Conservation (phyloP, 2,797 vertebrate genomes). For the Crocodylus rhombifer region DNA sequence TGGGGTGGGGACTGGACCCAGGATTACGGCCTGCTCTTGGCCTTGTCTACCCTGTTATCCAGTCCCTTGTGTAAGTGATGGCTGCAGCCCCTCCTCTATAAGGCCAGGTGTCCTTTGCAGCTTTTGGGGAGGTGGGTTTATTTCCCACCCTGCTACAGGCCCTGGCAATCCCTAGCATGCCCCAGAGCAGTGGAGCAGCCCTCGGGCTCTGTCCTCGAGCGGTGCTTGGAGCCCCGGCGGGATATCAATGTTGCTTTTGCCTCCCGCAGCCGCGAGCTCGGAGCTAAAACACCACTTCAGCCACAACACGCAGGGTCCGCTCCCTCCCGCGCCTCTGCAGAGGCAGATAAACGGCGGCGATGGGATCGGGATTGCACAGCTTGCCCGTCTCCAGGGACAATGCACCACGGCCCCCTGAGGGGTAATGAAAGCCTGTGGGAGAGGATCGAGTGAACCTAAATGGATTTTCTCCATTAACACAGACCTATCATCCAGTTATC, state of each 20-base stretch:
- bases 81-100: not conserved
- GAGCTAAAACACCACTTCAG: not conserved
- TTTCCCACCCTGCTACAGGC: not conserved
- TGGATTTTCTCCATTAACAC: slow-evolving; percentile 73
- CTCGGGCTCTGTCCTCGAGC: not conserved
- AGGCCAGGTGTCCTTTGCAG: not conserved
- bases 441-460: slow-evolving; percentile 68
- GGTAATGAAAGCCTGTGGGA: slow-evolving; percentile 56
- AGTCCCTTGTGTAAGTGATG: not conserved
- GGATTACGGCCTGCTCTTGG: not conserved
- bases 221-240: not conserved
- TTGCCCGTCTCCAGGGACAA: not conserved
- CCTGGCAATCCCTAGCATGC: not conserved
- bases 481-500: slow-evolving; percentile 47
- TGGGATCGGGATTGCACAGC: not conserved
- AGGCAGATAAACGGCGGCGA: not conserved
- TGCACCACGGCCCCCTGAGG: slow-evolving; percentile 14
- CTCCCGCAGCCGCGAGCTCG: fast-evolving
- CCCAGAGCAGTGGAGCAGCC: not conserved
- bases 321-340: not conserved
- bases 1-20: not conserved
- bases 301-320: not conserved
- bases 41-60: not conserved
- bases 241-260: not conserved
- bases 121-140: not conserved